Evolutionary conservation across 1,140 invertebrate species (phyloP).

Genomic region (Penaeus vannamei): DNA sequence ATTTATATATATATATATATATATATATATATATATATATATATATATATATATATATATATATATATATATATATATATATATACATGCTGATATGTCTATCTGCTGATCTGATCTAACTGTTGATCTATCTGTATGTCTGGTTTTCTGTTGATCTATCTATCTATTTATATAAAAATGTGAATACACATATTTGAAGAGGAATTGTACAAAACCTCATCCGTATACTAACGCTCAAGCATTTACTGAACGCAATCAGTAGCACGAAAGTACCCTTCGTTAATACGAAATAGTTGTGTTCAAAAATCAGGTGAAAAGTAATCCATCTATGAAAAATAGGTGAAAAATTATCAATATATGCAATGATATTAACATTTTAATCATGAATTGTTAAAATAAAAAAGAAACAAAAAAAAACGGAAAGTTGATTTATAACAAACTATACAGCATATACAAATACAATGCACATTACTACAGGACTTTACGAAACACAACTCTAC

Average conservation of each 20-base stretch:
- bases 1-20: slow-evolving; percentile 19
- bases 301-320: too few relatives aligned
- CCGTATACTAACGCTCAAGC: background rate
- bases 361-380: too few relatives aligned
- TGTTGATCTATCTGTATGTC: background rate
- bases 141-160: background rate
- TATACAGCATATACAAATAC: slow-evolving; percentile 2
- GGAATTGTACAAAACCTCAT: background rate
- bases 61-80: slow-evolving; percentile 16
- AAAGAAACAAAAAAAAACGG: too few relatives aligned
- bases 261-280: too few relatives aligned
- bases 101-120: background rate
- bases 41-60: slow-evolving; percentile 16
- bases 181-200: background rate
- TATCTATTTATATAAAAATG: background rate
- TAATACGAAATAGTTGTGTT: too few relatives aligned
- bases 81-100: background rate
- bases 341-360: too few relatives aligned
- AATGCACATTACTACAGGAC: background rate
- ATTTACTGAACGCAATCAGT: too few relatives aligned
- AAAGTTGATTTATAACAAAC: too few relatives aligned
- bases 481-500: too few relatives aligned
- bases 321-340: too few relatives aligned
- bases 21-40: slow-evolving; percentile 25
- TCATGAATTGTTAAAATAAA: too few relatives aligned